These are phyloP conservation scores for Ischnus inquisitorius DNA, from an alignment of 2,888 invertebrate species.

Conservation along the genomic window DNA sequence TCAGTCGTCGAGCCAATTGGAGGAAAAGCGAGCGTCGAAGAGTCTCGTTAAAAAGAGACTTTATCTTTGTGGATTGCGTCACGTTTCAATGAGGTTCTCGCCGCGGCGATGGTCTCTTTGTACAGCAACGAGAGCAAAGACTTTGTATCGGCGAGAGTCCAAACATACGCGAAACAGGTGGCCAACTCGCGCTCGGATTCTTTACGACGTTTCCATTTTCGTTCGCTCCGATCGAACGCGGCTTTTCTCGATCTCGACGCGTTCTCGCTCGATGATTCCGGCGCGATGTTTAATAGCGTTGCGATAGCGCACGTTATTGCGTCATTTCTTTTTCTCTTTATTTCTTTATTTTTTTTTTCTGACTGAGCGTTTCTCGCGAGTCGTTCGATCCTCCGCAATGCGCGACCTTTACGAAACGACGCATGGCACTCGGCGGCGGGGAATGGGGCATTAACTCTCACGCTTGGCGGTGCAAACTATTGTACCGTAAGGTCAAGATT, in stretches of 20 bases:
- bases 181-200: not conserved
- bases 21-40: too few relatives aligned
- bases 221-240: not conserved
- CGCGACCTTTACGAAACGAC: slow-evolving; percentile 23
- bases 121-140: not conserved
- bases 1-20: too few relatives aligned
- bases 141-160: not conserved
- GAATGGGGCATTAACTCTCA: slow-evolving; percentile 3
- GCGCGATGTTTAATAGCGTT: not conserved
- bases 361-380: not conserved
- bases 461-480: not conserved
- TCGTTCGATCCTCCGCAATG: not conserved
- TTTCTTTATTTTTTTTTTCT: slow-evolving; percentile 5
- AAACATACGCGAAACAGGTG: slow-evolving; percentile 22
- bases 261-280: too few relatives aligned
- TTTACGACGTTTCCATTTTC: not conserved
- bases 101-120: not conserved
- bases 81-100: not conserved
- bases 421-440: not conserved
- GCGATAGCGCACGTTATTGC: slow-evolving; percentile 10
- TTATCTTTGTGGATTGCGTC: not conserved
- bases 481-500: slow-evolving; percentile 71
- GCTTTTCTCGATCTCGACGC: slow-evolving; percentile 15
- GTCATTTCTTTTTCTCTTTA: slow-evolving; percentile 19
- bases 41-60: not conserved